Evolutionary conservation across 2,888 invertebrate genomes (phyloP), one percentile per base, ranked within the genome.

Genomic region (Tethea ocularis): DNA sequence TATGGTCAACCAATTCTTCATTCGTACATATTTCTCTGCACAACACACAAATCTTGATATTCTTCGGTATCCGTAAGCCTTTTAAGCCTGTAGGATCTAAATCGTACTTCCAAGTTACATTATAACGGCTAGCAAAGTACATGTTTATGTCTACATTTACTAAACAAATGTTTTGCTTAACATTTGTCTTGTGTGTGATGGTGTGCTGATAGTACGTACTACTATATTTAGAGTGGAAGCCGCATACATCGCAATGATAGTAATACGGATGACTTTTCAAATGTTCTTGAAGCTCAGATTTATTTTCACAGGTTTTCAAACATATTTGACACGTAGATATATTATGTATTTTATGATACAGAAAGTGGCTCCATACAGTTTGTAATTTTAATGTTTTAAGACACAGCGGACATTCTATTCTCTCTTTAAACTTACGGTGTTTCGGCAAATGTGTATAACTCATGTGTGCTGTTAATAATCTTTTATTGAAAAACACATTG

Each of bases 401-500:
- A n/a, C 90, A 91, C 0, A 69, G 64, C 0, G 87, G 84, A 24
- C 90, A 91, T 1, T 54, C 41, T 0, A 70, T 0, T 1, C 11
- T 23, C 10, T 54, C 0, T 6, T 2, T 6, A 1, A 53, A 0
- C 10, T 51, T 56, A 0, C 60, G 23, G 0, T 11, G 5, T 0
- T n/a, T 52, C 5, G 11, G 5, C 0, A 59, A 60, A 54, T 81
- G 82, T 0, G 53, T 54, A 1, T 67, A 62, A 0, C 52, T 38
- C 0, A 86, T 77, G 22, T 90, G 91, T 0, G 69, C 36, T 0
- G 61, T 22, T 0, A 91, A 56, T 0, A 86, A 57, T 0, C 62
- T 51, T 51, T 89, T 89, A 61, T 89, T 89, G 64, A 89, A 90
- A 67, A 87, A 89, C 5, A 89, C 53, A 0, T 69, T 58, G 0